Evolutionary conservation across 2,113 vertebrate genomes (phyloP).

Genomic region (Nestor notabilis): DNA sequence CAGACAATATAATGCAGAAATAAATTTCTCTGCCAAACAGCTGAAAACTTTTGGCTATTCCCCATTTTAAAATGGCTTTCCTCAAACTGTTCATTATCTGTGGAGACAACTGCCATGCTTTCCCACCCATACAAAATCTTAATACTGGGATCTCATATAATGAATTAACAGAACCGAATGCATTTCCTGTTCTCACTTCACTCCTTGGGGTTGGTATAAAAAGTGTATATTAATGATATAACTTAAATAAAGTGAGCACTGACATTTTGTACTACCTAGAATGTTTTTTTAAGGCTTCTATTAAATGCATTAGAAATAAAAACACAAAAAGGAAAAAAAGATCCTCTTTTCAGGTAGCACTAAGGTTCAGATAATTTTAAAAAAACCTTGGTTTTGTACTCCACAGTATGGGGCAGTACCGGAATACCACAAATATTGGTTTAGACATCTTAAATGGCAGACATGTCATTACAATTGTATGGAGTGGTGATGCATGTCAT

Average conservation of each 20-base stretch:
- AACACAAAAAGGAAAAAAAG: too few species aligned
- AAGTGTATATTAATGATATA: neutral
- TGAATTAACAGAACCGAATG: neutral
- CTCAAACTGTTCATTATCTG: neutral
- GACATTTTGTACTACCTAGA: neutral
- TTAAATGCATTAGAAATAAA: neutral
- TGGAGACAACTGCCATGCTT: neutral
- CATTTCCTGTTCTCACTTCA: neutral
- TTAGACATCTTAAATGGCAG: slow-evolving; percentile 30
- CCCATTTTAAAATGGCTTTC: neutral
- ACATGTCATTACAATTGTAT: neutral
- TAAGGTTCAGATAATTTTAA: neutral
- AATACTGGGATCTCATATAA: neutral
- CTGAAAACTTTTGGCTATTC: neutral
- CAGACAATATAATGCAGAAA: neutral
- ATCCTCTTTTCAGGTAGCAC: neutral
- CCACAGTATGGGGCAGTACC: neutral
- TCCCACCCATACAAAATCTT: neutral
- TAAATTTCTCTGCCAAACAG: neutral
- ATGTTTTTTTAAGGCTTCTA: neutral
- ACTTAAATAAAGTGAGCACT: neutral
- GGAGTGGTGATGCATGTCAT: slow-evolving; percentile 9
- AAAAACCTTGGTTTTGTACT: neutral
- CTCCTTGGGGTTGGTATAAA: neutral
- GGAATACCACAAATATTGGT: neutral